Percentiles rank a stretch among this genome's conserved stretches.
Conservation (phyloP, 2,113 vertebrate genomes). For the Protobothrops mucrosquamatus region DNA sequence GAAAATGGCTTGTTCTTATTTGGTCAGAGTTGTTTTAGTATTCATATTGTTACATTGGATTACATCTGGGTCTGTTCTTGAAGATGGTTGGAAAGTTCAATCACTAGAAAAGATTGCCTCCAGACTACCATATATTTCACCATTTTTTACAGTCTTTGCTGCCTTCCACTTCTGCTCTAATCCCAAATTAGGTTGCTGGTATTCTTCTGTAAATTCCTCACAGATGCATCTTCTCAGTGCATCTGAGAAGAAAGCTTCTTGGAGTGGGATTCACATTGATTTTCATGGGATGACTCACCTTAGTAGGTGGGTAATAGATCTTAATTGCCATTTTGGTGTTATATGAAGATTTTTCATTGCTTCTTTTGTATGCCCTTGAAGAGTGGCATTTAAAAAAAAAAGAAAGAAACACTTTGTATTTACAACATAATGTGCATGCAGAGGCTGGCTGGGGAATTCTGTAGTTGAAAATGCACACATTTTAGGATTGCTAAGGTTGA, state of each 20-base stretch:
- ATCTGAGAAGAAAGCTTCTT: not conserved
- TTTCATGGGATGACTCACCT: not conserved
- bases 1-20: not conserved
- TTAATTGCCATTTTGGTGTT: not conserved
- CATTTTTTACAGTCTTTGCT: not conserved
- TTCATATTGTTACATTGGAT: not conserved
- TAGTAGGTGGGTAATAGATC: not conserved
- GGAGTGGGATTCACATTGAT: not conserved
- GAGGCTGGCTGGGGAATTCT: not conserved
- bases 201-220: not conserved
- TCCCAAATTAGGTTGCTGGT: not conserved
- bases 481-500: not conserved
- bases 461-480: not conserved
- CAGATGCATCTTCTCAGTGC: not conserved
- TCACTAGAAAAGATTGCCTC: not conserved
- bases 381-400: not conserved
- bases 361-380: not conserved
- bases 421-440: not conserved
- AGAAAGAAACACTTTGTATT: not conserved
- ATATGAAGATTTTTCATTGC: not conserved
- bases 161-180: not conserved
- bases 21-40: not conserved
- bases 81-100: not conserved
- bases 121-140: not conserved
- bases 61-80: not conserved